Conservation (phyloP, 2,797 vertebrate genomes). For the Anableps anableps region DNA sequence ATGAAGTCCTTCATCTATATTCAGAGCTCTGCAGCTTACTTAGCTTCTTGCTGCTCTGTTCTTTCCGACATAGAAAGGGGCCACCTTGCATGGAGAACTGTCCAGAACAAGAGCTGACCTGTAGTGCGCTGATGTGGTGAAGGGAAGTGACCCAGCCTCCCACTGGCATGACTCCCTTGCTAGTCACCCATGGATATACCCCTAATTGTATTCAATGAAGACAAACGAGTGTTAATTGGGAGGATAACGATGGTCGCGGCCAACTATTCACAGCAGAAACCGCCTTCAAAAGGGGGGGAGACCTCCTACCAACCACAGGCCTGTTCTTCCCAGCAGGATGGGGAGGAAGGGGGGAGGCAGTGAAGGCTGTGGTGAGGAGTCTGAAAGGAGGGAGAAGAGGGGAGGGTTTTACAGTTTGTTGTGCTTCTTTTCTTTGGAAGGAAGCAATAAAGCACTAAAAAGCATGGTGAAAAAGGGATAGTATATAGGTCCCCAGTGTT, state of each 20-base stretch:
- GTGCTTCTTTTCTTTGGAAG: slow-evolving; percentile 75
- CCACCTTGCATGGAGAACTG: slow-evolving; percentile 29
- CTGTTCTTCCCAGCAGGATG: slow-evolving; percentile 72
- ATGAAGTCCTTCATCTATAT: neutral
- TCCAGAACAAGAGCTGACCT: slow-evolving; percentile 45
- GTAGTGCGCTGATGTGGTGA: slow-evolving; percentile 49
- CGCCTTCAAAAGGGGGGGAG: slow-evolving; percentile 49
- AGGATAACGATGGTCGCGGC: slow-evolving; percentile 74
- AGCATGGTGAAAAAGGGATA: slow-evolving; percentile 16
- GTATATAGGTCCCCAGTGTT: slow-evolving; percentile 61
- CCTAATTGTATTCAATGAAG: slow-evolving; percentile 79
- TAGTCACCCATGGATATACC: slow-evolving; percentile 73
- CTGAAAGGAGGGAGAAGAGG: slow-evolving; percentile 20
- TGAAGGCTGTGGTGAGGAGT: slow-evolving; percentile 24
- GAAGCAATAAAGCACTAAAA: slow-evolving; percentile 84
- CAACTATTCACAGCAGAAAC: slow-evolving; percentile 61
- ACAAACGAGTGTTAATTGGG: slow-evolving; percentile 82
- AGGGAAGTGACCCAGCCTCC: slow-evolving; percentile 50
- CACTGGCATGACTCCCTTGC: slow-evolving; percentile 56
- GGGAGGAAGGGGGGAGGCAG: slow-evolving; percentile 34
- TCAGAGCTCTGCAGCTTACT: slow-evolving; percentile 22
- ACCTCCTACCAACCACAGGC: slow-evolving; percentile 50
- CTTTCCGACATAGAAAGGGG: slow-evolving; percentile 17
- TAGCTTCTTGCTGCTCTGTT: slow-evolving; percentile 11
- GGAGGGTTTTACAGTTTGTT: slow-evolving; percentile 60